A percentile compares a stretch with the other conserved stretches of the same genome.
These are phyloP conservation scores for Rhagoletis zephyria DNA, from an alignment of 1,140 invertebrate species.

Conservation along the genomic window DNA sequence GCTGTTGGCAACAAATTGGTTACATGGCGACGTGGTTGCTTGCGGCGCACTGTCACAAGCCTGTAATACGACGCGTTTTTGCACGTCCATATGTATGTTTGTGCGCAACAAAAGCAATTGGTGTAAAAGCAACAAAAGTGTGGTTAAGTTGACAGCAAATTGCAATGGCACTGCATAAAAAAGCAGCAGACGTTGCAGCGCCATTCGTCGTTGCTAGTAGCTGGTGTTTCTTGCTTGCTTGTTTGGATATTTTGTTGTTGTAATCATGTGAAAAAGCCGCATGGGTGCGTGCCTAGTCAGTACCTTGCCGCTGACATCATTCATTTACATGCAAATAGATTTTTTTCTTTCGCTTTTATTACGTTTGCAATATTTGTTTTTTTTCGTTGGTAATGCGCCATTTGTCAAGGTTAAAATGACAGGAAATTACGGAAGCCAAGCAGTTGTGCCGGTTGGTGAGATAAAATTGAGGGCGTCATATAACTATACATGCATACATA, in stretches of 20 bases:
- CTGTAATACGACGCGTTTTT: not conserved
- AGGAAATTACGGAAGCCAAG: slow-evolving; percentile 37
- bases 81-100: not conserved
- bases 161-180: not conserved
- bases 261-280: not conserved
- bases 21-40: not conserved
- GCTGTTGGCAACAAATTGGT: slow-evolving; percentile 43
- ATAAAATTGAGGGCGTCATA: not conserved
- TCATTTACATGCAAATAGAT: slow-evolving; percentile 46
- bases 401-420: slow-evolving; percentile 40
- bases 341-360: slow-evolving; percentile 7
- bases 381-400: not conserved
- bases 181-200: not conserved
- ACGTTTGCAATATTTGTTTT: not conserved
- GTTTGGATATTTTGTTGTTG: not conserved
- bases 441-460: not conserved
- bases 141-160: not conserved
- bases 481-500: not conserved
- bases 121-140: not conserved
- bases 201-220: not conserved
- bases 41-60: not conserved
- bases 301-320: not conserved
- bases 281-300: not conserved
- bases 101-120: not conserved
- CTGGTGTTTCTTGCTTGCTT: not conserved